Conservation (phyloP, 2,888 invertebrate genomes). For the Alentia gelatinosa region DNA sequence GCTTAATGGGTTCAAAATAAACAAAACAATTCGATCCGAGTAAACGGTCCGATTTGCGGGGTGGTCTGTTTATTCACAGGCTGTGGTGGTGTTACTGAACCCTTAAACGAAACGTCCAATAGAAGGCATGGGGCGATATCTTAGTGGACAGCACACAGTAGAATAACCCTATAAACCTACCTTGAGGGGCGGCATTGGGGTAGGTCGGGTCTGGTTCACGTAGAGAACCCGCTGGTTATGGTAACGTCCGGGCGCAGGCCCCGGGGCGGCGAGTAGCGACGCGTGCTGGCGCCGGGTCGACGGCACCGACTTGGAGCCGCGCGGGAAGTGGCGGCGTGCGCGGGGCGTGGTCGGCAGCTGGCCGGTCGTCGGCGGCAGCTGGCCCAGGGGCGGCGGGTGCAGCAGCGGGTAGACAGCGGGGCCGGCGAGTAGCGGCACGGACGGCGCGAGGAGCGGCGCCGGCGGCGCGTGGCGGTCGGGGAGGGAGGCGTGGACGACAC, state of each 20-base stretch:
- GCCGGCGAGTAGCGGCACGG: background rate
- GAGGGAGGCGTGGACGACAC: slow-evolving; percentile 15
- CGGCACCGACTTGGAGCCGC: background rate
- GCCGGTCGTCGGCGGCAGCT: background rate
- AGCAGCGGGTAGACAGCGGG: background rate
- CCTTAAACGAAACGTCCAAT: too few relatives aligned
- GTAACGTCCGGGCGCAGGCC: background rate
- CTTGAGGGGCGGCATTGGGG: slow-evolving; percentile 76
- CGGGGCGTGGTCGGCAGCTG: background rate
- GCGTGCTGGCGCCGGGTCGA: background rate
- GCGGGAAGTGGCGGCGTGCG: background rate
- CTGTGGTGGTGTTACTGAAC: too few relatives aligned
- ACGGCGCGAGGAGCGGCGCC: background rate
- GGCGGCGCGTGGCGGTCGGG: background rate
- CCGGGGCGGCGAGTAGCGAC: background rate
- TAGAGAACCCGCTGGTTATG: slow-evolving; percentile 66
- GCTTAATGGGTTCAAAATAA: too few relatives aligned
- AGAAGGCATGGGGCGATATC: too few relatives aligned
- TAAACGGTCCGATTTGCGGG: too few relatives aligned
- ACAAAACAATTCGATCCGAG: too few relatives aligned
- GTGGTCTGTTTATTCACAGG: too few relatives aligned
- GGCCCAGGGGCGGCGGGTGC: background rate
- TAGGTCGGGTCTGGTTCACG: slow-evolving; percentile 73
- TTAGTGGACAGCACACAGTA: too few relatives aligned
- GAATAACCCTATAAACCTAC: slow-evolving; percentile 62